phyloP scores from a whole-genome alignment of 1,140 invertebrate species.

The Euwallacea fornicatus region DNA sequence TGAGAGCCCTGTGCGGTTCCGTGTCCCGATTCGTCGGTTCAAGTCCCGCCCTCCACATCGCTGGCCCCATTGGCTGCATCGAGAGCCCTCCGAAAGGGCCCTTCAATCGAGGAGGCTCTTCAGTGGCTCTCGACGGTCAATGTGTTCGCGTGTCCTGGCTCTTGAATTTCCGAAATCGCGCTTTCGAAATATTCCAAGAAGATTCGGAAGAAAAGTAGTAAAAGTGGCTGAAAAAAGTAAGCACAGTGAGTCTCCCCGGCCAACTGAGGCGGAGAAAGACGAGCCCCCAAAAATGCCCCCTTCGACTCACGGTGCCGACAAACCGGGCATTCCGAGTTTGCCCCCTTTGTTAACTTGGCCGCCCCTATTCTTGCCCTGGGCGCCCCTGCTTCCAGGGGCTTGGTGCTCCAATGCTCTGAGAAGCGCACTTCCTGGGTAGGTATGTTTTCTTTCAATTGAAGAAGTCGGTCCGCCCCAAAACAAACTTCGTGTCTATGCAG shows the following conservation, averaged over 20 bases:
- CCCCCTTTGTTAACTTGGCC: conserved; percentile 49
- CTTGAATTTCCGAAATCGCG: conserved; percentile 40
- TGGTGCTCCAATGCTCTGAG: conserved; percentile 49
- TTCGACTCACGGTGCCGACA: conserved; percentile 24
- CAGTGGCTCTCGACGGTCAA: conserved; percentile 52
- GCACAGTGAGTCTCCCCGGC: conserved; percentile 20
- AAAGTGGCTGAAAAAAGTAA: conserved; percentile 49
- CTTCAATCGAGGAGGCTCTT: conserved; percentile 51
- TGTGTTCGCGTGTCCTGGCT: conserved; percentile 52
- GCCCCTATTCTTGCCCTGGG: conserved; percentile 52
- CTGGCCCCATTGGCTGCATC: conserved; percentile 43
- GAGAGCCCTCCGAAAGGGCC: conserved; percentile 47
- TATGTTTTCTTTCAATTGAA: conserved; percentile 13
- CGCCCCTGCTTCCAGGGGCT: conserved; percentile 51
- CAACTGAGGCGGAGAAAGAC: conserved; percentile 41
- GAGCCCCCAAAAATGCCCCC: conserved; percentile 44
- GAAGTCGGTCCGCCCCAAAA: too few relatives aligned
- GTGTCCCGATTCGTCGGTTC: conserved; percentile 40
- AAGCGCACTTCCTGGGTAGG: conserved; percentile 51
- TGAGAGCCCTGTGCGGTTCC: conserved; percentile 12
- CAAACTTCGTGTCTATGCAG: too few relatives aligned
- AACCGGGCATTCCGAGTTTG: conserved; percentile 18
- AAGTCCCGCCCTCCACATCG: conserved; percentile 40
- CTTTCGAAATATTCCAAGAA: conserved; percentile 12
- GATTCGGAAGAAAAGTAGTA: conserved; percentile 22